These are phyloP conservation scores for Molossus alvarezi DNA, from an alignment of 2,797 vertebrate genomes.

Conservation along the genomic window DNA sequence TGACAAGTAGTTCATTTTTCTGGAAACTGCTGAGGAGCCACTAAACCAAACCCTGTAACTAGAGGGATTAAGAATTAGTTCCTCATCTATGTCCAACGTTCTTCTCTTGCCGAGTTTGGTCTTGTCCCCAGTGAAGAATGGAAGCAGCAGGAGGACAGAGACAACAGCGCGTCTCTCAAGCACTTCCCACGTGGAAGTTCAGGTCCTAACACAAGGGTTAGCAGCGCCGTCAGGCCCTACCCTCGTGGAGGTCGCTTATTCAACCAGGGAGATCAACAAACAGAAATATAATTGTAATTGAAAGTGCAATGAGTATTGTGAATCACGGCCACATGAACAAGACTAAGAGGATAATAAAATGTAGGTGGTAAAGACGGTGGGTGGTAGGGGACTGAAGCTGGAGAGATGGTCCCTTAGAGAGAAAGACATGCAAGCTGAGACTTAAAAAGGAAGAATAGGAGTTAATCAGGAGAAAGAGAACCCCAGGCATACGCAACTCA, in stretches of 20 bases:
- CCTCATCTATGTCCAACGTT: neutral
- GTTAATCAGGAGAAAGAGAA: neutral
- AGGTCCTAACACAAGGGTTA: neutral
- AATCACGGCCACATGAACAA: neutral
- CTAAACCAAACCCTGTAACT: slow-evolving; percentile 55
- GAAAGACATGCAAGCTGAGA: neutral
- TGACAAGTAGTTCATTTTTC: slow-evolving; percentile 63
- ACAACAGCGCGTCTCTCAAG: fast-evolving
- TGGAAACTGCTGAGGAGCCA: slow-evolving; percentile 61
- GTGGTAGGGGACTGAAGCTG: neutral
- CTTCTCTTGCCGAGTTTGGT: neutral
- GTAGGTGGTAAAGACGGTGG: neutral
- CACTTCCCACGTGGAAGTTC: neutral
- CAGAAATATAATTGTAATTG: neutral
- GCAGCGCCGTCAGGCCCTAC: too few relatives aligned
- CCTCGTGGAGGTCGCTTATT: neutral
- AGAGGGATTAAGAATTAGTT: slow-evolving; percentile 46
- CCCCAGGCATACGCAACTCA: too few relatives aligned
- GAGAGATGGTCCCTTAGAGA: neutral
- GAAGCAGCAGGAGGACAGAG: neutral
- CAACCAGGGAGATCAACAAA: neutral
- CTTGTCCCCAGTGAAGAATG: neutral
- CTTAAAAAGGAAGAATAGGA: neutral
- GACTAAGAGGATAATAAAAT: neutral
- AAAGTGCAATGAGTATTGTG: too few relatives aligned